These are phyloP conservation scores for Hypsibius dujardini DNA, from an alignment of 1,140 invertebrate species.

Conservation along the genomic window DNA sequence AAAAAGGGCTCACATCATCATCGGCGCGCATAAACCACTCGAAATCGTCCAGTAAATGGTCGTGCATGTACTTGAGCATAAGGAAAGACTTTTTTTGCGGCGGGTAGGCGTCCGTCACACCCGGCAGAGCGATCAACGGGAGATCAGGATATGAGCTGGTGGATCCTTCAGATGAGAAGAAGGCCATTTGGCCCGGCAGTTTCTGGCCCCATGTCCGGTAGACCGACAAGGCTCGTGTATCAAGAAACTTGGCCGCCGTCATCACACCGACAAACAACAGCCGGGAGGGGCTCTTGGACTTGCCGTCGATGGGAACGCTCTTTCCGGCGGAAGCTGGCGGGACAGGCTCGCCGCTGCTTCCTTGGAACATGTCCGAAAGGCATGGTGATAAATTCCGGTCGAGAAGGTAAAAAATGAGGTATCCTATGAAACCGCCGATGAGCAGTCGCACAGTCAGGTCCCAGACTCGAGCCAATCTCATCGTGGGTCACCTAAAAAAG, in stretches of 20 bases:
- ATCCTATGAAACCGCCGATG: too few species aligned
- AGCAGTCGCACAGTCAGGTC: too few species aligned
- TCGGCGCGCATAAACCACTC: constrained; percentile 96
- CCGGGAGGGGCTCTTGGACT: constrained; percentile 17
- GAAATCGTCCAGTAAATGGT: constrained; percentile 69
- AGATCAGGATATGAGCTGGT: constrained; percentile 36
- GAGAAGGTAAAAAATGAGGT: not conserved
- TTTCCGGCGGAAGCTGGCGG: not conserved
- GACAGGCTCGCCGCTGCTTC: not conserved
- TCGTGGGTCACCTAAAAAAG: too few species aligned
- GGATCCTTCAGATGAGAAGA: constrained; percentile 66
- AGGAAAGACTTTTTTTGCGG: constrained; percentile 97
- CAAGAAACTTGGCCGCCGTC: constrained; percentile 81
- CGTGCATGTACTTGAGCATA: constrained; percentile 95
- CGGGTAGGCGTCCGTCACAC: constrained; percentile 85
- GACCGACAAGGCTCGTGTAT: too few species aligned
- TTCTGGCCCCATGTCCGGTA: too few species aligned
- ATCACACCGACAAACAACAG: constrained; percentile 72
- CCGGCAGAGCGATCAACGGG: constrained; percentile 55
- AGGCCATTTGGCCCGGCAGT: constrained; percentile 65
- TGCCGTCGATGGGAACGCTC: not conserved
- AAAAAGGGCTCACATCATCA: too few species aligned
- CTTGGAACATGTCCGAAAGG: not conserved
- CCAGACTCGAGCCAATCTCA: too few species aligned
- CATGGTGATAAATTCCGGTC: not conserved